Base-by-base conservation (phyloP, 2,888 invertebrate genomes). In the Branchellion lobata region DNA sequence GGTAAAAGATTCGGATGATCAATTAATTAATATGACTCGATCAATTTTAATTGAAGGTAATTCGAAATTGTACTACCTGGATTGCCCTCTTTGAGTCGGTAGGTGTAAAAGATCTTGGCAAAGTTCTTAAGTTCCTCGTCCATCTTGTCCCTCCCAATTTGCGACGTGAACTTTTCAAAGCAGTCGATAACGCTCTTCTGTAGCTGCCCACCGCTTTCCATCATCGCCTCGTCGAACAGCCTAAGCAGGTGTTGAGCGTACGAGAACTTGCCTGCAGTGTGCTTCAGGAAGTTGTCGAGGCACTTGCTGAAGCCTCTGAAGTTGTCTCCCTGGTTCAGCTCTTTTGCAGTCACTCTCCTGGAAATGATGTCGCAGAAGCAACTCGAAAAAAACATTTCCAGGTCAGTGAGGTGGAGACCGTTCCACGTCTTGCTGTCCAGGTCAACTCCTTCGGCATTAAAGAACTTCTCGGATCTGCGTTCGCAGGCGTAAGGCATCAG, bases 341-440 rank as follows among this genome's bases (percentile, higher is more conserved):
- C 77, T 33, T 77, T 53, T 14, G 40, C 33, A 24, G 34, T 77
- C 53, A 77, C 40, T 24, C 77, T 31, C 40, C 65, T 77, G 36
- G 77, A 31, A 3, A 77, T 77, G 40, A 77, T 57, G 65, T 77
- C 77, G 36, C 77, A 77, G 34, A 77, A 65, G 77, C 77, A 77
- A 24, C 77, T 77, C 29, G 65, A 29, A 27, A 61, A 51, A 33
- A 77, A 77, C 77, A 77, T 77, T 36, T 77, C 77, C 24, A 77
- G 77, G 40, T 77, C 77, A n/a, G 77, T 77, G 34, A 77, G 24
- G 40, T 77, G 77, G 1, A 77, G 77, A n/a, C 77, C 77, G 8
- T 31, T 77, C 77, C 77, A 77, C 0, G 77, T 77, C 40, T 77
- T 77, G 77, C 77, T 77, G 65, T 77, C 77, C 33, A 77, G 77